Evolutionary conservation across 1,140 invertebrate genomes (phyloP), one percentile per base, ranked within the genome.

Genomic region (Drosophila kurseongensis): DNA sequence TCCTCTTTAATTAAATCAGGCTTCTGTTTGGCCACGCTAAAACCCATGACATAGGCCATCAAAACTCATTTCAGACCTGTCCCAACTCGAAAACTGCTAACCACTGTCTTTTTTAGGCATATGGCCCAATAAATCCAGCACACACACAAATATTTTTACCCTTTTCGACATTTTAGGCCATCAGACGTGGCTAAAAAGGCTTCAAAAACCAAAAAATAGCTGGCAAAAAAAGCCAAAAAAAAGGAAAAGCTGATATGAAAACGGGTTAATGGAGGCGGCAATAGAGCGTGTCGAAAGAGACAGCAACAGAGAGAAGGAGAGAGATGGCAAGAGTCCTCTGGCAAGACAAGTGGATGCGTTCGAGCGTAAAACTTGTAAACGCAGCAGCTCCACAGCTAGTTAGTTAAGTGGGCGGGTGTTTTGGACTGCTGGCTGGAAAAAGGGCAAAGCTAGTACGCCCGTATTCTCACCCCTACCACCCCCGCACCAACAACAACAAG

Each of bases 311-410:
- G n/a, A n/a, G 35, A 4, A 23, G 41, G 65, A 52, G 44, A 13
- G 56, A 45, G 54, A 36, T 29, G 51, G 59, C 36, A 13, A n/a
- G 61, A 65, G 79, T 78, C 60, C 85, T 74, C 80, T 80, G 84
- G 80, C 84, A 89, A 89, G 84, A 89, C 84, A 89, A 89, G 84
- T 89, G 84, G 84, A 77, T 89, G 84, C 84, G 84, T 89, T 89
- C 84, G 82, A 89, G 84, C 80, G 77, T 67, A 68, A 89, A 89
- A 88, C 83, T 84, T 88, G 83, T 88, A 84, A 80, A 89, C 84
- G 84, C 84, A 89, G 84, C 84, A 71, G 45, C 69, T 71, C 67
- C 67, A 47, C 77, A 89, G 84, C 85, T 89, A 90, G 84, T 89
- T 89, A 89, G 84, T 90, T 89, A 75, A 89, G 84, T 89, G 84